Evolutionary conservation across 1,140 invertebrate species (phyloP), one percentile per base, ranked within the genome.

Genomic region (Cydia pomonella): DNA sequence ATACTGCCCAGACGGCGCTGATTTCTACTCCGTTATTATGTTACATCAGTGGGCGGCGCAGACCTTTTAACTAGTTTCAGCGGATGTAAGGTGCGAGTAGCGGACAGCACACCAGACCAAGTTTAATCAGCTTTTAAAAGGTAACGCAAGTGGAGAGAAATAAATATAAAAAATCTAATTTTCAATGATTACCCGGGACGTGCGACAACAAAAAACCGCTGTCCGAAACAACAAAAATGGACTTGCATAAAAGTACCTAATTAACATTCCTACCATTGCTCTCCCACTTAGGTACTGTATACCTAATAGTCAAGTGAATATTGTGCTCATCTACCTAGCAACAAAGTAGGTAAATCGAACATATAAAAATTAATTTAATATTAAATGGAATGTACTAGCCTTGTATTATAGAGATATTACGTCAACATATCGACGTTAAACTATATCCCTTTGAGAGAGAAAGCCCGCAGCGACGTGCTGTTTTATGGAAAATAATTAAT

Each of bases 1-100:
- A 21, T 59, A 23, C 18, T 59, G 53, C 18, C 21, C 53, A 59
- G 53, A 59, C 53, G 53, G 21, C 10, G 53, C 1, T 10, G 83
- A 84, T 85, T 86, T 84, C 86, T 87, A 85, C 77, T 79, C 73
- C 76, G 75, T 86, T 87, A 86, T 88, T 84, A 83, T 84, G 78
- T 85, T 87, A 80, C 84, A 82, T 81, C 82, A 82, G 77, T 75
- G 77, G 59, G 84, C 79, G 80, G 59, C 75, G 71, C 74, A 59
- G 38, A 77, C 73, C 75, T 77, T 77, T 75, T 77, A 77, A 75
- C 76, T 62, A 74, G 64, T 66, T 74, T 50, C 53, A 59, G 53
- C 53, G 53, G 53, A 59, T 59, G 53, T 59, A 21, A 59, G 16
- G 53, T 10, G 12, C 53, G 18, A 12, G 16, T 47, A 47, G 44